Evolutionary conservation across 2,888 invertebrate genomes (phyloP).

Genomic region (Nymphalis urticae): DNA sequence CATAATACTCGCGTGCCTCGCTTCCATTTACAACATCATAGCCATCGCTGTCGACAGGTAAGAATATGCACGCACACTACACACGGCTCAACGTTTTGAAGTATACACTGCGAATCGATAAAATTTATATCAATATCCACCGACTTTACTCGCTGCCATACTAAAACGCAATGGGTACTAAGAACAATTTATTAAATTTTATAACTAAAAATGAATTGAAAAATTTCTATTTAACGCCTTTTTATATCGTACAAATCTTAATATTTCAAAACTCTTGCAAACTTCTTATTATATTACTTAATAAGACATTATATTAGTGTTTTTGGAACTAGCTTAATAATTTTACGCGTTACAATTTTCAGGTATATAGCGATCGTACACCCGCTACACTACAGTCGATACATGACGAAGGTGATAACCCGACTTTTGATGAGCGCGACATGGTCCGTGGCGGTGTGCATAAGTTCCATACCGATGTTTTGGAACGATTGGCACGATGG

Average conservation of each 20-base stretch:
- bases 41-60: constrained; percentile 88
- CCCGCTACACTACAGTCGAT: constrained; percentile 88
- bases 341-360: constrained; percentile 42
- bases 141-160: no score
- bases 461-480: constrained; percentile 87
- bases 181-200: no score
- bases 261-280: no score
- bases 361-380: constrained; percentile 89
- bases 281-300: no score
- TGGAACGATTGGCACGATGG: constrained; percentile 88
- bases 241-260: no score
- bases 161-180: no score
- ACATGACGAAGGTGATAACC: constrained; percentile 87
- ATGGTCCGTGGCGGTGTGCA: constrained; percentile 84
- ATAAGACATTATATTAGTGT: no score
- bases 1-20: constrained; percentile 88
- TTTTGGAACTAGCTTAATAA: background rate
- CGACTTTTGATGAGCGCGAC: constrained; percentile 83
- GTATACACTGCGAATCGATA: background rate
- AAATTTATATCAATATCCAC: background rate
- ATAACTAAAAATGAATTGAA: no score
- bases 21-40: constrained; percentile 89
- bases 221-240: no score
- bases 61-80: constrained; percentile 39
- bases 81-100: background rate